Conservation (phyloP, 2,888 invertebrate species). For the Helleia helle region DNA sequence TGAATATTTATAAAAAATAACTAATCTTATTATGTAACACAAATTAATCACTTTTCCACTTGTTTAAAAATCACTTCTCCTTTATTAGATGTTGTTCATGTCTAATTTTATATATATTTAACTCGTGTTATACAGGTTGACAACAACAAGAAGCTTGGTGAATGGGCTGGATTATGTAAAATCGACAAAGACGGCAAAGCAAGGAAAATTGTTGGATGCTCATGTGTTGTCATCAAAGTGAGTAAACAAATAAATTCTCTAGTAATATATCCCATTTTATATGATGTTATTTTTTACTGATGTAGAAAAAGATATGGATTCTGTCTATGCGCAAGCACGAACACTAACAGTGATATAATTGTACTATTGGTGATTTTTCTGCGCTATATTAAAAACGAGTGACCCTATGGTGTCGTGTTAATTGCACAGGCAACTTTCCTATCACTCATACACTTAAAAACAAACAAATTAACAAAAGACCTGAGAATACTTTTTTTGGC, state of each 20-base stretch:
- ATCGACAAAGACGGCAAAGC: constrained; percentile 99
- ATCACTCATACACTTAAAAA: constrained; percentile 40
- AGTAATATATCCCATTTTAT: too few relatives aligned
- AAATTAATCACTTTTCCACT: too few relatives aligned
- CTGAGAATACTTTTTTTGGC: too few relatives aligned
- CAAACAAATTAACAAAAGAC: too few relatives aligned
- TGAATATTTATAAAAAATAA: too few relatives aligned
- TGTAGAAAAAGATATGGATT: too few relatives aligned
- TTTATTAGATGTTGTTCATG: too few relatives aligned
- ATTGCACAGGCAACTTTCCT: constrained; percentile 55
- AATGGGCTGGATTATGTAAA: constrained; percentile 99
- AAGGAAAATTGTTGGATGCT: constrained; percentile 98
- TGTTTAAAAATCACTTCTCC: too few relatives aligned
- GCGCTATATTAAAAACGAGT: constrained; percentile 43
- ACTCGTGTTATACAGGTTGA: constrained; percentile 81
- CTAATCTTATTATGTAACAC: too few relatives aligned
- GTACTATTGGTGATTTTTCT: constrained; percentile 25
- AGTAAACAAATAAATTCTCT: too few relatives aligned
- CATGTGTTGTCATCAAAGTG: constrained; percentile 96
- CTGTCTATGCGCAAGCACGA: constrained; percentile 48
- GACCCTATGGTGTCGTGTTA: constrained; percentile 59
- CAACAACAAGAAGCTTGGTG: constrained; percentile 98
- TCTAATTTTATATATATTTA: too few relatives aligned
- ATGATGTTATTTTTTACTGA: too few relatives aligned
- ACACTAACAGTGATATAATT: constrained; percentile 29